phyloP scores from a whole-genome alignment of 2,888 invertebrate genomes.

The Ophraella communa region DNA sequence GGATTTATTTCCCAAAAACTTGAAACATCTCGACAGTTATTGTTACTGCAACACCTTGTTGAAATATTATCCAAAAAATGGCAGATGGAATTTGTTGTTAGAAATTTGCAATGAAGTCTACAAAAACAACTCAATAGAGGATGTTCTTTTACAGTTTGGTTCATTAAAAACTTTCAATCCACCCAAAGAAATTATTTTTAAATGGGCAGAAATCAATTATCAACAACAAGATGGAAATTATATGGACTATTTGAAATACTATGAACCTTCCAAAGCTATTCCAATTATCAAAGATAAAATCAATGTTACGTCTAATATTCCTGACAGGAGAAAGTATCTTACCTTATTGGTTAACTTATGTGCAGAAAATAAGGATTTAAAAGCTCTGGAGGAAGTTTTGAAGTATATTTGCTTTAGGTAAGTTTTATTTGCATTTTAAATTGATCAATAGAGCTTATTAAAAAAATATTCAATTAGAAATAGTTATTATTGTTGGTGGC shows the following conservation, averaged over 20 bases:
- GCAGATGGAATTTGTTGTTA: slow-evolving; percentile 37
- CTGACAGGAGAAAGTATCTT: slow-evolving; percentile 29
- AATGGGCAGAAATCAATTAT: slow-evolving; percentile 38
- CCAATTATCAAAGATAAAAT: slow-evolving; percentile 41
- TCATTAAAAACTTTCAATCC: slow-evolving; percentile 24
- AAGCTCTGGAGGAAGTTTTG: slow-evolving; percentile 38
- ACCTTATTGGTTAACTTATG: slow-evolving; percentile 36
- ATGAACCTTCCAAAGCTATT: slow-evolving; percentile 33
- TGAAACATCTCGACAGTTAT: slow-evolving; percentile 15
- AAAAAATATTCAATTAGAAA: no score
- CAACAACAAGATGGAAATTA: slow-evolving; percentile 25
- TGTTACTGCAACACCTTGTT: slow-evolving; percentile 13
- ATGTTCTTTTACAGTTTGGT: slow-evolving; percentile 15
- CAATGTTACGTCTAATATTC: slow-evolving; percentile 39
- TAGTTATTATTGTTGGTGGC: no score
- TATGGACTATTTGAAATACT: slow-evolving; percentile 33
- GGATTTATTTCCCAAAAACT: slow-evolving; percentile 29
- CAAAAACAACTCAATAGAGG: slow-evolving; percentile 19
- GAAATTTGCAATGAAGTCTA: slow-evolving; percentile 29
- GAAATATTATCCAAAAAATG: slow-evolving; percentile 34
- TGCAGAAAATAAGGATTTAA: slow-evolving; percentile 35
- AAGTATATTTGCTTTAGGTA: slow-evolving; percentile 39
- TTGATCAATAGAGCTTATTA: no score
- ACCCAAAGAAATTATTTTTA: slow-evolving; percentile 26
- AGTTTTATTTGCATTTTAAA: not conserved